These are phyloP conservation scores for Lamellibrachia columna DNA, from an alignment of 2,888 invertebrate species.

Conservation along the genomic window DNA sequence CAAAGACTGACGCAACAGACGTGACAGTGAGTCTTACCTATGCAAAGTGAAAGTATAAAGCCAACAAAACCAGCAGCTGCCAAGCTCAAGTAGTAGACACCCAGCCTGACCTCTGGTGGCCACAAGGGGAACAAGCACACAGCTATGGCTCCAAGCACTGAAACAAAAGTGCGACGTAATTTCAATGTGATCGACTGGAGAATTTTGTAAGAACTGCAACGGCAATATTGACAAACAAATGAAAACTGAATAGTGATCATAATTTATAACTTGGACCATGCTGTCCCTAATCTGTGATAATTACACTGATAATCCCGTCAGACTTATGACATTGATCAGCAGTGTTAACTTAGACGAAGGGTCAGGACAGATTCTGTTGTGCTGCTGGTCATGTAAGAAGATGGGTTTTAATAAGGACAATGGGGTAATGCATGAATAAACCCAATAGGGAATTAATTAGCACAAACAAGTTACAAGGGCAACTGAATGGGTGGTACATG, in stretches of 20 bases:
- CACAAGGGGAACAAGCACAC: conserved; percentile 99
- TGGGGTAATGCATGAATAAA: not conserved
- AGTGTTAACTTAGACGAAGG: not conserved
- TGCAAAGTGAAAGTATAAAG: conserved; percentile 88
- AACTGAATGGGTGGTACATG: not conserved
- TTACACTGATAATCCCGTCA: not conserved
- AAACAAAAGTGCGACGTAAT: conserved; percentile 30
- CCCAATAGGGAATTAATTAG: not conserved
- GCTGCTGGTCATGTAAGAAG: not conserved
- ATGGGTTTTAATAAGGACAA: not conserved
- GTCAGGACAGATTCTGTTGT: not conserved
- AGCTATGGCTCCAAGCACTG: conserved; percentile 89
- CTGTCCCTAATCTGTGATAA: not conserved
- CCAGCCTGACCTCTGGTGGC: conserved; percentile 89
- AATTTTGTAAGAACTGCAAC: not conserved
- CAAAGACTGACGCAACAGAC: not conserved
- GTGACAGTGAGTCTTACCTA: conserved; percentile 67
- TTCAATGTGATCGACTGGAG: not conserved
- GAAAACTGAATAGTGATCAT: not conserved
- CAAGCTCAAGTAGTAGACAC: conserved; percentile 95
- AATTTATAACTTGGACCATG: not conserved
- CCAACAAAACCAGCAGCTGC: conserved; percentile 95
- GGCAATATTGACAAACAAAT: not conserved
- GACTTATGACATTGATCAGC: not conserved
- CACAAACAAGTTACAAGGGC: not conserved